Base-by-base conservation (phyloP, 2,113 vertebrate genomes). In the Saguinus imperator region DNA sequence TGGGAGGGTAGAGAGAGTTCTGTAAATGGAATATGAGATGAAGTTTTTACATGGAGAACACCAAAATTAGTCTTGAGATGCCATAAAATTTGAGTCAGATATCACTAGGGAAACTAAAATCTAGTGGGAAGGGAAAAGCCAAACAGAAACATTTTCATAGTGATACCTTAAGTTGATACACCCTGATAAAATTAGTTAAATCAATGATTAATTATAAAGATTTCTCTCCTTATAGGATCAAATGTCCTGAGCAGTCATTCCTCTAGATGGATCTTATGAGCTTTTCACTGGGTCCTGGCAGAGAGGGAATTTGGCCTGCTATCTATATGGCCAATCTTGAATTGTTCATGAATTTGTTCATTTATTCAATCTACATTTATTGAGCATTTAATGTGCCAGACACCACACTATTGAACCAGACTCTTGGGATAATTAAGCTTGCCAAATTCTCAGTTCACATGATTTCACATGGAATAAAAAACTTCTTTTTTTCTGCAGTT, bases 311-410 rank as follows among this genome's bases (percentile, higher is more conserved):
- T 91, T 91, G 93, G 91, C 91, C 29, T 93, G 91, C 57, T 55
- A 83, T 93, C 82, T 79, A 16, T 89, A 25, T 35, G 79, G 45
- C 32, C 91, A 86, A 93, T 91, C 86, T 97, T 97, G 94, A 94
- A 94, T 52, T 88, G 88, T 94, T 96, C 66, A 57, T 91, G 29
- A 43, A 73, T 92, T 92, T 95, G 76, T 94, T 94, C 94, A 76
- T 92, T 96, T 90, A 82, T 91, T 96, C 88, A 82, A 1, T 75
- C 79, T 88, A 84, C 43, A 91, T 97, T 97, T 96, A 96, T 75
- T 94, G 94, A 87, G 48, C 61, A 96, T 82, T 96, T 93, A 98
- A 68, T 87, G 61, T 91, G 89, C 91, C 91, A 98, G 89, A 96
- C 37, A 85, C 35, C 70, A 83, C 89, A 95, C 75, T 87, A 94